Conservation (phyloP, 2,888 invertebrate species). For the Thera britannica region DNA sequence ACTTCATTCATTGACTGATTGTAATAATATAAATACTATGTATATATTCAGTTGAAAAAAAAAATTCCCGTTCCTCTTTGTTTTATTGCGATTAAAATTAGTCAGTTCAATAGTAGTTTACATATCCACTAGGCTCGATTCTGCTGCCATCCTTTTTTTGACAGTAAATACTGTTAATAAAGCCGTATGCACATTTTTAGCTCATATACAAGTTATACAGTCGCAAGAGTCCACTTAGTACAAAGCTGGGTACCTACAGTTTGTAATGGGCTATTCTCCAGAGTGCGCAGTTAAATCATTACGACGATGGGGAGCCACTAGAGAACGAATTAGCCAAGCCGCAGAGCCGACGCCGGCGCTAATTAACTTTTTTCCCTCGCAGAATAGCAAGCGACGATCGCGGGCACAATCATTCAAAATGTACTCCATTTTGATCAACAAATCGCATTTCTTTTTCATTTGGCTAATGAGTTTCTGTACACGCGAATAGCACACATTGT, state of each 20-base stretch:
- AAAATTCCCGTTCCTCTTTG: no score
- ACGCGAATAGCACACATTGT: no score
- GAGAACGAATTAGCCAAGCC: neutral
- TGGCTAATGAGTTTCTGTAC: no score
- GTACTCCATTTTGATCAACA: no score
- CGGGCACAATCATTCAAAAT: neutral
- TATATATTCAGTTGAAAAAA: no score
- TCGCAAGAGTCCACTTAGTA: conserved; percentile 3
- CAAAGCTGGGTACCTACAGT: neutral
- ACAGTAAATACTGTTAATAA: neutral
- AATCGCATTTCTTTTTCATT: no score
- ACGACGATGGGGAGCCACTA: conserved; percentile 7
- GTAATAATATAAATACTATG: no score
- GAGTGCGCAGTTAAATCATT: conserved; percentile 20
- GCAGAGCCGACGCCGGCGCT: neutral
- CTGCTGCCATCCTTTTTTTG: no score
- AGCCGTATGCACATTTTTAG: neutral
- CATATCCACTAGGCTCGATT: no score
- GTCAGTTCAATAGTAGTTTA: no score
- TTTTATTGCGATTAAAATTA: no score
- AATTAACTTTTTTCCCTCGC: neutral
- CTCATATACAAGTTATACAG: neutral
- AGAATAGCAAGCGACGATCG: neutral
- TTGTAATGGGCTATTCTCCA: neutral
- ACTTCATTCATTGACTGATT: no score